Evolutionary conservation across 1,140 invertebrate genomes (phyloP).

Genomic region (Apolygus lucorum): DNA sequence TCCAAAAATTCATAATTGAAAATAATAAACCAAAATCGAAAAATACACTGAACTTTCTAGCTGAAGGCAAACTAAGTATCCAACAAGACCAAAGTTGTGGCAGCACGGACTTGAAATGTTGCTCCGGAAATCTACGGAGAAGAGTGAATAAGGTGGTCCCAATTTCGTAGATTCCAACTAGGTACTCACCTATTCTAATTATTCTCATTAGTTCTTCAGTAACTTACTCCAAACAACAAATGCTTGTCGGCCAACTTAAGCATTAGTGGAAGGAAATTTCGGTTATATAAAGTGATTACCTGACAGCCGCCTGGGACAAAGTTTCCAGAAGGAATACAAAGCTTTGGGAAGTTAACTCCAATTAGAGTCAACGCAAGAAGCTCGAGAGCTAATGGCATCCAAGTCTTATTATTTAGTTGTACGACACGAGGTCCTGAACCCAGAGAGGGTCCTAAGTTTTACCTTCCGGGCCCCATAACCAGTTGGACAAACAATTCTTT

Average conservation of each 20-base stretch:
- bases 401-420: not conserved
- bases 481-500: not conserved
- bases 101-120: too few species aligned
- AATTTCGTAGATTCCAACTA: too few species aligned
- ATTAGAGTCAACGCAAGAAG: not conserved
- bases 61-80: too few species aligned
- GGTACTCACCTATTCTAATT: too few species aligned
- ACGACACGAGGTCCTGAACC: not conserved
- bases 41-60: too few species aligned
- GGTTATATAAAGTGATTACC: not conserved
- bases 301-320: not conserved
- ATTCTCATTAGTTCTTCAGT: too few species aligned
- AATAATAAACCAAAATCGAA: too few species aligned
- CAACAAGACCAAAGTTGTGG: too few species aligned
- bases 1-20: too few species aligned
- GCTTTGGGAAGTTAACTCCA: not conserved
- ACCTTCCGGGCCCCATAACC: not conserved
- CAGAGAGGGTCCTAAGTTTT: not conserved
- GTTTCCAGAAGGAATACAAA: not conserved
- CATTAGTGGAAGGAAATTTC: not conserved
- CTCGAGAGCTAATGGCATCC: not conserved
- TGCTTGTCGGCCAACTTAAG: not conserved
- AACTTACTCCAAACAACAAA: too few species aligned
- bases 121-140: too few species aligned
- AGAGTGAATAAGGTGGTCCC: too few species aligned